Percentiles rank a stretch among this genome's conserved stretches.
Evolutionary conservation across 1,140 invertebrate species (phyloP).

Genomic region (Ceratitis capitata): DNA sequence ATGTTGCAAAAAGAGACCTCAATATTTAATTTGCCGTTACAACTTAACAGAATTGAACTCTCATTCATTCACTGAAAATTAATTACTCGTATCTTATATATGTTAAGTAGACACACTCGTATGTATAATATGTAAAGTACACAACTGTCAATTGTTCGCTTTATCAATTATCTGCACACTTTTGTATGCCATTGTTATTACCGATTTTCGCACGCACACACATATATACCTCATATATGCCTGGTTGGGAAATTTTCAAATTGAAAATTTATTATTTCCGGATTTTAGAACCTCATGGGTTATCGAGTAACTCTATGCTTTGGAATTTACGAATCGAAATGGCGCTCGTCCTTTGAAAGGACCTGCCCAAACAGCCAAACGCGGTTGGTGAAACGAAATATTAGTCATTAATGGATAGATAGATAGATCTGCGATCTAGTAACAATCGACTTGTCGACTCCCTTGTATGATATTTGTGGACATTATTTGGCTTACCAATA

Average conservation of each 20-base stretch:
- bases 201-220: not conserved
- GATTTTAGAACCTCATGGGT: too few relatives aligned
- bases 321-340: too few relatives aligned
- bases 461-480: too few relatives aligned
- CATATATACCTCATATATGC: not conserved
- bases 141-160: constrained; percentile 17
- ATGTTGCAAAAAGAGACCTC: not conserved
- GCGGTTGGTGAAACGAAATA: too few relatives aligned
- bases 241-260: not conserved
- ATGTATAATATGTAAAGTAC: constrained; percentile 13
- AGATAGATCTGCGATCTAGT: too few relatives aligned
- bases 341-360: too few relatives aligned
- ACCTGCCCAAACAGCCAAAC: too few relatives aligned
- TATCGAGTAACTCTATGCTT: too few relatives aligned
- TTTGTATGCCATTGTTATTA: not conserved
- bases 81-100: not conserved
- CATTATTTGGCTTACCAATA: too few relatives aligned
- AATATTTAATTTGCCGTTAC: not conserved
- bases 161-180: constrained; percentile 33
- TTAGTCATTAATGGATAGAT: too few relatives aligned
- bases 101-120: not conserved
- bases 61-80: not conserved
- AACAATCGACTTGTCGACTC: too few relatives aligned
- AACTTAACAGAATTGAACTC: not conserved
- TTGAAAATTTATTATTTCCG: too few relatives aligned